Base-by-base conservation (phyloP, 2,888 invertebrate species). In the Dorcus hopei region DNA sequence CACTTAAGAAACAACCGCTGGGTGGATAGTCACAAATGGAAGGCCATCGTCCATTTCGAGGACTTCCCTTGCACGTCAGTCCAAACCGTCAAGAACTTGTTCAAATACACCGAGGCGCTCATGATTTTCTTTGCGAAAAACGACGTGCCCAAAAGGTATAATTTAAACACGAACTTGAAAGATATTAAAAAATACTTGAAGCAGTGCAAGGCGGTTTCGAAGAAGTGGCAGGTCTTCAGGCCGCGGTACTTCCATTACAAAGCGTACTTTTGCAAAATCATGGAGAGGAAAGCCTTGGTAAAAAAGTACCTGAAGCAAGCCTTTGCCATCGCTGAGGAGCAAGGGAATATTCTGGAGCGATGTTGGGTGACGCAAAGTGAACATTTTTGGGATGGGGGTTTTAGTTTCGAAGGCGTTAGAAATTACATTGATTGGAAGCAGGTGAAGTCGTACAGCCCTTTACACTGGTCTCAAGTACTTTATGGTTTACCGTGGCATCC, bases 401-500 rank as follows among this genome's bases (percentile, higher is more conserved):
- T 62, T 41, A 58, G 59, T 54, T 62, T 64, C 38, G 58, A 61
- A 16, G 59, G 56, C 9, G 61, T 64, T 23, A 39, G 63, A 5
- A 61, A 64, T 38, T 50, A 60, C 38, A 49, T 69, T 41, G 56
- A 66, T 49, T 71, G 70, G 70, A 64, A 57, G 40, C 51, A 57
- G 39, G 67, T 70, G 7, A 58, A 61, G 16, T 59, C 57, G 42
- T 71, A 70, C 47, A 59, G 57, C 6, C 51, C 52, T 19, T 14
- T 61, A 7, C 63, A 70, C 48, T 70, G 70, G 70, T 67, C 68
- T 5, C 68, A 69, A 41, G 64, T 71, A 57, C 58, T 71, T 58
- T 70, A 66, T 49, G 57, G 64, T 48, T 65, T 71, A 57, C 70
- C 71, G 19, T 59, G 40, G 39, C 52, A 56, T 56, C 40, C 57